Evolutionary conservation across 2,113 vertebrate species (phyloP), one percentile per base, ranked within the genome.

Genomic region (Gymnogyps californianus): DNA sequence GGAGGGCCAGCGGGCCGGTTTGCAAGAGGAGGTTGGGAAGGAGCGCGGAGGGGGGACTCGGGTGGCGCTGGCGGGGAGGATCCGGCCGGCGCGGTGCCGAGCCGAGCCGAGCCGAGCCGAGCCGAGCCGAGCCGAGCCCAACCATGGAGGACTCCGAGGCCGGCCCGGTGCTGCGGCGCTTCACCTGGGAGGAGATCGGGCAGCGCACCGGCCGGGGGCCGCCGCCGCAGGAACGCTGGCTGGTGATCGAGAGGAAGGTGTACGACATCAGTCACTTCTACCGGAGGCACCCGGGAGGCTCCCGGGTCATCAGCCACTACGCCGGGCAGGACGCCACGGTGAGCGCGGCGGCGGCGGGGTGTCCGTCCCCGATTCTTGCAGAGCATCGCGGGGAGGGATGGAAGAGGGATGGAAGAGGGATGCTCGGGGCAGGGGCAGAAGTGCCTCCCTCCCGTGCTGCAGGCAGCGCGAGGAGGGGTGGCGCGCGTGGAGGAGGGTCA

Each of bases 251-350:
- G 62, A 97, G 97, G 83, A 97, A 96, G 74, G 97, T 98, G 69
- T 98, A 98, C 71, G 96, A 98, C 94, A 97, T 98, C 96, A 97
- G 95, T 65, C 75, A 0, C 40, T 98, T 98, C 93, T 87, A 31
- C 76, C 80, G 91, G 42, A 74, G 91, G 7, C 97, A 98, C 80
- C 98, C 97, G 26, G 98, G 97, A 0, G 98, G 98, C 11, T 19
- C 95, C 18, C 95, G 97, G 10, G 71, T 98, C 83, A 96, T 98
- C 94, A 87, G 87, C 80, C 96, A 97, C 97, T 96, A 98, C 38
- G 97, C 98, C 11, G 97, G 98, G 72, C 96, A 98, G 83, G 98
- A 98, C 29, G 98, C 97, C 75, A 98, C 98, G 97, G 98, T 98
- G 95, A 96, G 77, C 19, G 55, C 46, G 29, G 84, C 3, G 58